phyloP scores from a whole-genome alignment of 1,140 invertebrate species.

The roundworm (Caenorhabditis elegans) region WBcel235 BX284604.4:2901001-2901500 shows the following conservation, averaged over 20 bases:
- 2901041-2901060: not conserved
- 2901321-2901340: constrained; percentile 2
- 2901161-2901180: not conserved
- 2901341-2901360: constrained; percentile 9
- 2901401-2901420: not conserved
- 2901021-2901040: not conserved
- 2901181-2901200: not conserved
- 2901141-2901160: constrained; percentile 17
- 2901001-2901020: not conserved
- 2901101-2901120: not conserved
- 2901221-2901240: not conserved
- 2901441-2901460: not conserved
- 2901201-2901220: constrained; percentile 12
- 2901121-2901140: not conserved
- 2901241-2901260: not conserved
- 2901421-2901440: constrained; percentile 19
- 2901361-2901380: not conserved
- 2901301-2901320: constrained; percentile 5
- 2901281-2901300: not conserved
- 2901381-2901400: no score
- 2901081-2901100: constrained; percentile 4
- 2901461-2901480: not conserved
- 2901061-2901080: constrained; percentile 10
- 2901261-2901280: not conserved
- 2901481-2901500: not conserved